phyloP scores from a whole-genome alignment of 1,140 invertebrate species.

The Mercenaria mercenaria region DNA sequence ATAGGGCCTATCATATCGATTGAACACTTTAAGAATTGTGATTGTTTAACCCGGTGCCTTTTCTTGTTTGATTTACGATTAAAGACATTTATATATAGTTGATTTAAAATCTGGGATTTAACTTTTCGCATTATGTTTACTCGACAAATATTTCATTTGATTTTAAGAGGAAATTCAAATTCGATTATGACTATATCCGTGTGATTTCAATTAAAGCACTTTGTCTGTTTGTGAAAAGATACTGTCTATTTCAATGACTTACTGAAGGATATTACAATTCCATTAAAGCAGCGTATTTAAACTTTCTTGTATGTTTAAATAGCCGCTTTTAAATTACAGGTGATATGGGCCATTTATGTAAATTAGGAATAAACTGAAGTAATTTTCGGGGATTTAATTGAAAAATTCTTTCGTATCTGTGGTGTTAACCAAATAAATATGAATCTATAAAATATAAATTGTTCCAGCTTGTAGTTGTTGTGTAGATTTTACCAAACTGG shows the following conservation, averaged over 20 bases:
- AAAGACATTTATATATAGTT: neutral
- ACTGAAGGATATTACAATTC: no score
- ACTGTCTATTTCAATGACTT: no score
- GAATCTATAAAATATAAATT: neutral
- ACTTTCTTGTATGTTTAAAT: no score
- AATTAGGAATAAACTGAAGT: neutral
- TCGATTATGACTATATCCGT: neutral
- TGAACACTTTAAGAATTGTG: neutral
- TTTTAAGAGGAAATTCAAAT: constrained; percentile 2
- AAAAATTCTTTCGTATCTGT: neutral
- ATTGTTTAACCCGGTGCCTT: constrained; percentile 1
- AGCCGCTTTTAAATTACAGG: neutral
- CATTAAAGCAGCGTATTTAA: no score
- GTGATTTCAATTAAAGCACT: neutral
- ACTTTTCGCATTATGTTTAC: neutral
- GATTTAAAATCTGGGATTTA: constrained; percentile 6
- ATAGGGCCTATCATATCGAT: neutral
- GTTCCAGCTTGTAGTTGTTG: neutral
- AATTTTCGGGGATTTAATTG: neutral
- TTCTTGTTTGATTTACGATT: neutral
- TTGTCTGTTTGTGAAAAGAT: neutral
- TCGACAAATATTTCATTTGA: neutral
- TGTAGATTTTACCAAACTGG: neutral
- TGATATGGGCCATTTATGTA: neutral
- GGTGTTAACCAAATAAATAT: neutral